phyloP scores from a whole-genome alignment of 2,888 invertebrate genomes.

The Hybos culiciformis region DNA sequence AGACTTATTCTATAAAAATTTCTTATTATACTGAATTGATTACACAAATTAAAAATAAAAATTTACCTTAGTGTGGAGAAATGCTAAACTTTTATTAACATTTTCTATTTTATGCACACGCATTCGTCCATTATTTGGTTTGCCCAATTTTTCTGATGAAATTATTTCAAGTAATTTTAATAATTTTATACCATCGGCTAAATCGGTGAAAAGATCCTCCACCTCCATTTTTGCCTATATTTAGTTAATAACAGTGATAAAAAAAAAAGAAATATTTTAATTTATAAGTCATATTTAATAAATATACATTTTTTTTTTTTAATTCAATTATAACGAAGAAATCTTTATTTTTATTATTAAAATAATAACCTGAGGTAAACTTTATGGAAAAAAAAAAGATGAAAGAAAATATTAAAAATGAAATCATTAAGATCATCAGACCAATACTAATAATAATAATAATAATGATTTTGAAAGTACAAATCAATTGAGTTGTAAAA shows the following conservation, averaged over 20 bases:
- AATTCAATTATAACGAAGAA: background rate
- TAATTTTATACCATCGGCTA: slow-evolving; percentile 87
- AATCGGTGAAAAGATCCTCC: slow-evolving; percentile 89
- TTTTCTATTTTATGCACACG: slow-evolving; percentile 98
- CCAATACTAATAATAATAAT: no score
- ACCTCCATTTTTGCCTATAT: slow-evolving; percentile 92
- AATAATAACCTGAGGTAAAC: no score
- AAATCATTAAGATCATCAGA: no score
- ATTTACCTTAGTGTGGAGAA: slow-evolving; percentile 81
- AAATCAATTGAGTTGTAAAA: no score
- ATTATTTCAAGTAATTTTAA: slow-evolving; percentile 94
- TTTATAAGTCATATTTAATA: background rate
- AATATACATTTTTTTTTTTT: background rate
- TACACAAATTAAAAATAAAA: no score
- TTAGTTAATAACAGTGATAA: background rate
- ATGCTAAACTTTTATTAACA: slow-evolving; percentile 92
- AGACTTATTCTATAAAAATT: no score
- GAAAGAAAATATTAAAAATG: no score
- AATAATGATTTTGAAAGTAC: no score
- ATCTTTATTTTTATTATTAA: no score
- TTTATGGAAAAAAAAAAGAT: no score
- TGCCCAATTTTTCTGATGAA: slow-evolving; percentile 92
- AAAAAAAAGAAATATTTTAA: slow-evolving; percentile 4
- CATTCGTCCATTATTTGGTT: slow-evolving; percentile 92
- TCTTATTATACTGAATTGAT: no score